These are phyloP conservation scores for Hermaeophaga mercurialis DNA, from an alignment of 2,888 invertebrate genomes.

Conservation along the genomic window DNA sequence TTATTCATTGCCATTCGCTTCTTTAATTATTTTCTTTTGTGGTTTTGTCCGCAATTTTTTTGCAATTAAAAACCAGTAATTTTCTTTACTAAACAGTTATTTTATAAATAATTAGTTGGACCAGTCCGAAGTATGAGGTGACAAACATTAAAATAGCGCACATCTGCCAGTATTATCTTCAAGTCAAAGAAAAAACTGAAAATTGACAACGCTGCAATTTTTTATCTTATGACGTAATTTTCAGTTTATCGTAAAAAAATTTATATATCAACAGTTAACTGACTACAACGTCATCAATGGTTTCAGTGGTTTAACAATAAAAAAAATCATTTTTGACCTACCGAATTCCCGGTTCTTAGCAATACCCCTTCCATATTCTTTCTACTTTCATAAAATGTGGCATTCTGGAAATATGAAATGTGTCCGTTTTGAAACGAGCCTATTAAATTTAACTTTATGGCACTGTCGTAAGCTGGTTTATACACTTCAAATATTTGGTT, in stretches of 20 bases:
- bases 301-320: conserved; percentile 11
- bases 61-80: no score
- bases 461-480: conserved; percentile 38
- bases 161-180: no score
- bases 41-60: no score
- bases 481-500: conserved; percentile 41
- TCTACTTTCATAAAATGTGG: conserved; percentile 40
- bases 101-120: no score
- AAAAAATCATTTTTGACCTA: conserved; percentile 27
- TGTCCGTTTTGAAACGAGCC: conserved; percentile 6
- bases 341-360: conserved; percentile 42
- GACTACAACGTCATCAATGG: no score
- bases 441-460: conserved; percentile 13
- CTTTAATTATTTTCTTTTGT: no score
- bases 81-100: no score
- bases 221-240: no score
- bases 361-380: conserved; percentile 43
- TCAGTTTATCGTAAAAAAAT: no score
- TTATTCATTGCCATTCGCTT: no score
- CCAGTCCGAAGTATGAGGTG: no score
- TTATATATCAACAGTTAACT: neutral
- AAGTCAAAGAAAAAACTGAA: neutral
- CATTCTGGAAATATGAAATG: conserved; percentile 2
- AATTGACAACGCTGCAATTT: neutral
- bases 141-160: no score